Evolutionary conservation across 2,888 invertebrate genomes (phyloP).

Genomic region (Cheilosia impressa): DNA sequence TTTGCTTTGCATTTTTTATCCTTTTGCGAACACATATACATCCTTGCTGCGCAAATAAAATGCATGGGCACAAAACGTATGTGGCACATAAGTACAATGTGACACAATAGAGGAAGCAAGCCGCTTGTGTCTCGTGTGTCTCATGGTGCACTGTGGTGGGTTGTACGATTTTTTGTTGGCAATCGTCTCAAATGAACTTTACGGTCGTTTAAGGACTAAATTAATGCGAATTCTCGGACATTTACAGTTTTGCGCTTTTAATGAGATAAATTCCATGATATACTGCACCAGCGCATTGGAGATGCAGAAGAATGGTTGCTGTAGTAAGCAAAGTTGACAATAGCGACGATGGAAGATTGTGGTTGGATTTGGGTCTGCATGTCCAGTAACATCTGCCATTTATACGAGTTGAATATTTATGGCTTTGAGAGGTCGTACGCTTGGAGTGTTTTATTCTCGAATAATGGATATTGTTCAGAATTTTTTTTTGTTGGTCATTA

Average conservation of each 20-base stretch:
- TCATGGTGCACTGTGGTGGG: slow-evolving; percentile 3
- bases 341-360: slow-evolving; percentile 2
- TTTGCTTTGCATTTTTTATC: neutral
- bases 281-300: slow-evolving; percentile 29
- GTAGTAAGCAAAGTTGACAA: slow-evolving; percentile 18
- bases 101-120: neutral
- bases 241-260: slow-evolving; percentile 61
- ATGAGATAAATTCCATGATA: slow-evolving; percentile 56
- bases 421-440: neutral
- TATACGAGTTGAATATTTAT: slow-evolving; percentile 18
- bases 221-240: slow-evolving; percentile 42
- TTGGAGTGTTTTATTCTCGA: neutral
- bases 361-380: slow-evolving; percentile 21
- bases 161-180: neutral
- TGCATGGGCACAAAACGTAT: too few species aligned
- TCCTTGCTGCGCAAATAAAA: slow-evolving; percentile 1
- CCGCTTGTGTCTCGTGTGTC: neutral
- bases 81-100: neutral
- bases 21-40: too few species aligned
- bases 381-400: neutral
- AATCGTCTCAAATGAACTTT: slow-evolving; percentile 50
- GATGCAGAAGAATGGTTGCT: slow-evolving; percentile 17
- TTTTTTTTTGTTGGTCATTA: slow-evolving; percentile 2
- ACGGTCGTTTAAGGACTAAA: slow-evolving; percentile 47
- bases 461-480: neutral